Evolutionary conservation across 2,113 vertebrate species (phyloP), one percentile per base, ranked within the genome.

Genomic region (Patagioenas fasciata): DNA sequence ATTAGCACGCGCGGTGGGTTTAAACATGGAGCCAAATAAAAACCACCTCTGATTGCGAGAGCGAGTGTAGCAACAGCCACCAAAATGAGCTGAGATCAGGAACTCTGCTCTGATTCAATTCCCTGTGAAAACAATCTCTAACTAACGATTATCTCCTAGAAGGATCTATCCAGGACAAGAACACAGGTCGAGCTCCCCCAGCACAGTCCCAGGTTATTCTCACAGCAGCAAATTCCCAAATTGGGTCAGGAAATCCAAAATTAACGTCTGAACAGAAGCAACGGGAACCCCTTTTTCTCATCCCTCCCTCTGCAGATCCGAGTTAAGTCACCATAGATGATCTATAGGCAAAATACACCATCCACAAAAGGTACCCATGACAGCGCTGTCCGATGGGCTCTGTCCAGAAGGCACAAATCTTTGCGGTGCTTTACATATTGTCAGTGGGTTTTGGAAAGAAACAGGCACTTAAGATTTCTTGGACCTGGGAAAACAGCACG

Each of bases 11-110:
- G 1, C 32, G 3, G 29, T 0, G 4, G 48, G 69, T 32, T 85
- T n/a, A 12, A 60, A 38, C 44, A 80, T 47, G 18, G 73, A 80
- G 16, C 9, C 38, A 40, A 11, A 26, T 29, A 28, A 50, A 57
- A 9, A 36, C 23, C 65, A 51, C 13, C 31, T 56, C 80, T 26
- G 1, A 44, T 2, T 40, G 54, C 9, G 38, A 40, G 40, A 90
- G 29, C 14, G 53, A 80, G 36, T 42, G 28, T 75, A 92, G 56
- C 84, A 48, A 28, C n/a, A 34, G 53, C 3, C 29, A 75, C 24
- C 92, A 92, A 91, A 91, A 89, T 71, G 51, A 92, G 81, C 42
- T 19, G 77, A 64, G 84, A 94, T 72, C 57, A 88, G 88, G 82
- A 96, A 83, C 80, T 71, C 72, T 79, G 82, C 75, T 60, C 14